phyloP scores from a whole-genome alignment of 2,797 vertebrate species.

The Hoplostethus mediterraneus region DNA sequence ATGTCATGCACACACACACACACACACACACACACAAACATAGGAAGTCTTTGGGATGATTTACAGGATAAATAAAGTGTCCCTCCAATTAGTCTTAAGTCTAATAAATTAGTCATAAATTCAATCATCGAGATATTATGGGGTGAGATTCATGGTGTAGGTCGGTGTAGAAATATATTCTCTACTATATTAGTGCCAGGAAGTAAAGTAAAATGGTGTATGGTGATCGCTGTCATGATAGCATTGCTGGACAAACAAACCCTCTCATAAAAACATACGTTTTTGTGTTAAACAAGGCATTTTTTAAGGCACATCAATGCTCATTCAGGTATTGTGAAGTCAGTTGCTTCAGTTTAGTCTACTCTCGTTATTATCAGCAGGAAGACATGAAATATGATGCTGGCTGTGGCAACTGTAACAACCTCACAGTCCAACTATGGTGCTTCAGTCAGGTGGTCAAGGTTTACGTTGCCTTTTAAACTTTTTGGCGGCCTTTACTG shows the following conservation, averaged over 20 bases:
- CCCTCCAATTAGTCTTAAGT: slow-evolving; percentile 86
- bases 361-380: not conserved
- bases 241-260: slow-evolving; percentile 35
- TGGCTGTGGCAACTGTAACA: not conserved
- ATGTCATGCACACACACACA: slow-evolving; percentile 14
- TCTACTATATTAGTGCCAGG: slow-evolving; percentile 53
- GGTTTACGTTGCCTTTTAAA: not conserved
- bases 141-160: slow-evolving; percentile 79
- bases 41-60: slow-evolving; percentile 70
- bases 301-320: not conserved
- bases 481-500: not conserved
- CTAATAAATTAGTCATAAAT: slow-evolving; percentile 87
- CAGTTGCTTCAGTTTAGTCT: not conserved
- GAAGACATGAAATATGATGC: not conserved
- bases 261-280: not conserved
- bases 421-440: not conserved
- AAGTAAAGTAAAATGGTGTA: slow-evolving; percentile 55
- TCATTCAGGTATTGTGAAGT: not conserved
- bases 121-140: slow-evolving; percentile 79
- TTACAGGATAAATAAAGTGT: slow-evolving; percentile 84
- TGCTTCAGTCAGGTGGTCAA: not conserved
- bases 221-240: slow-evolving; percentile 41
- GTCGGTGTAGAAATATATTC: slow-evolving; percentile 73
- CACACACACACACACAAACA: slow-evolving; percentile 51
- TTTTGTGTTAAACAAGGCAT: not conserved